These are phyloP conservation scores for Pheosia tremula DNA, from an alignment of 2,888 invertebrate genomes.

Conservation along the genomic window DNA sequence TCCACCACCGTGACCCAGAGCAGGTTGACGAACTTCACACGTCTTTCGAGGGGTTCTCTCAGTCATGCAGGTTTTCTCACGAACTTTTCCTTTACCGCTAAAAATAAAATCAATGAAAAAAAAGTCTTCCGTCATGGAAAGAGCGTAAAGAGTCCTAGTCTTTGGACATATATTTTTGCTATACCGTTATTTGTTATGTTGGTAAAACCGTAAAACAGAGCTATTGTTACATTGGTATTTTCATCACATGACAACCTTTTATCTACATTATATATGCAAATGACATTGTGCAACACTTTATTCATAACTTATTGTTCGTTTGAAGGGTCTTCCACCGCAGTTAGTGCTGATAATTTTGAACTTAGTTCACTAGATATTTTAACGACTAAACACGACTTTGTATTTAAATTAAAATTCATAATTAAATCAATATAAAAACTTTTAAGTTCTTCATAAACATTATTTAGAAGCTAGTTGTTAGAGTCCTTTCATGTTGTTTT, in stretches of 20 bases:
- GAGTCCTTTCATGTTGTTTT: constrained; percentile 7
- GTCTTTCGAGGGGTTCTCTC: too few species aligned
- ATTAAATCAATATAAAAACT: constrained; percentile 2
- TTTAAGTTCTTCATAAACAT: neutral
- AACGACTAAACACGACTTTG: neutral
- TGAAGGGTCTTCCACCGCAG: constrained; percentile 2
- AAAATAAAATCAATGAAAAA: too few species aligned
- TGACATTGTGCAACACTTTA: constrained; percentile 29
- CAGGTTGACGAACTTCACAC: too few species aligned
- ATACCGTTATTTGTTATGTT: neutral
- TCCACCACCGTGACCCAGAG: too few species aligned
- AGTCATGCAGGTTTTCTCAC: too few species aligned
- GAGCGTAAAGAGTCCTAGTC: too few species aligned
- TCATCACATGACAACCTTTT: neutral
- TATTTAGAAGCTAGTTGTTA: neutral
- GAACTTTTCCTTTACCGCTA: too few species aligned
- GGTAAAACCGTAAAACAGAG: neutral
- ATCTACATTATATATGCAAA: constrained; percentile 36
- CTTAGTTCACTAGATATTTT: constrained; percentile 6
- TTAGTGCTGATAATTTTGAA: constrained; percentile 18
- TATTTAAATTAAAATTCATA: neutral
- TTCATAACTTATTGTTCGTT: constrained; percentile 16
- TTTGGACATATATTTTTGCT: neutral
- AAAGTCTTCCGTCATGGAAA: too few species aligned
- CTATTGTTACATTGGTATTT: neutral